Evolutionary conservation across 2,888 invertebrate species (phyloP).

Genomic region (Entomobrya proxima): DNA sequence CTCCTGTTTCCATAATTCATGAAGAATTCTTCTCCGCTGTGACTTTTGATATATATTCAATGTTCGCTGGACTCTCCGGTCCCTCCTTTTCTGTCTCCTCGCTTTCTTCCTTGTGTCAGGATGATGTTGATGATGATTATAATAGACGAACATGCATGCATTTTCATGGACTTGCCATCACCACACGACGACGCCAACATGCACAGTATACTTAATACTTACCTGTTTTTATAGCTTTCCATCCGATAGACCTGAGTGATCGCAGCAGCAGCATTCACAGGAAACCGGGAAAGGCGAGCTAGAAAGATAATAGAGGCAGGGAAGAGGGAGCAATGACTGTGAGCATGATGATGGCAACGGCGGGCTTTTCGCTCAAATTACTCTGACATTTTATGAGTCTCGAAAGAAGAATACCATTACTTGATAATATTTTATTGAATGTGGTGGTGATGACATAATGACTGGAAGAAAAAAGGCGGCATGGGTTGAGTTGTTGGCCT

Average conservation of each 20-base stretch:
- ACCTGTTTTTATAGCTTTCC: constrained; percentile 10
- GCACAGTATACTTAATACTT: not conserved
- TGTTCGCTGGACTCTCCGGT: constrained; percentile 6
- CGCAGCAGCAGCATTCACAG: not conserved
- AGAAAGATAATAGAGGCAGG: not conserved
- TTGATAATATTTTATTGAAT: constrained; percentile 52
- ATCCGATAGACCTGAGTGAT: not conserved
- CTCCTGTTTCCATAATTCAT: constrained; percentile 69
- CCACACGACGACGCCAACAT: not conserved
- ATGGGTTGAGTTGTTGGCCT: not conserved
- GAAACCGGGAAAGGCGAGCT: not conserved
- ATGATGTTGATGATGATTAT: not conserved
- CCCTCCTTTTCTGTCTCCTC: not conserved
- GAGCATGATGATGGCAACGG: not conserved
- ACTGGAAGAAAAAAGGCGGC: constrained; percentile 28
- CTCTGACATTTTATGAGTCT: constrained; percentile 63
- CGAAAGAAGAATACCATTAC: constrained; percentile 55
- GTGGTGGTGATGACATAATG: constrained; percentile 56
- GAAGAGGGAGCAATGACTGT: not conserved
- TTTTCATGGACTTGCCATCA: not conserved
- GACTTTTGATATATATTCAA: constrained; percentile 31
- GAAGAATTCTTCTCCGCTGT: constrained; percentile 33
- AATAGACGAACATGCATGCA: constrained; percentile 24
- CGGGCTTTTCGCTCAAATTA: constrained; percentile 42
- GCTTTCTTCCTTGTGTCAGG: constrained; percentile 3